phyloP scores from a whole-genome alignment of 1,140 invertebrate species.

The Camponotus pennsylvanicus region DNA sequence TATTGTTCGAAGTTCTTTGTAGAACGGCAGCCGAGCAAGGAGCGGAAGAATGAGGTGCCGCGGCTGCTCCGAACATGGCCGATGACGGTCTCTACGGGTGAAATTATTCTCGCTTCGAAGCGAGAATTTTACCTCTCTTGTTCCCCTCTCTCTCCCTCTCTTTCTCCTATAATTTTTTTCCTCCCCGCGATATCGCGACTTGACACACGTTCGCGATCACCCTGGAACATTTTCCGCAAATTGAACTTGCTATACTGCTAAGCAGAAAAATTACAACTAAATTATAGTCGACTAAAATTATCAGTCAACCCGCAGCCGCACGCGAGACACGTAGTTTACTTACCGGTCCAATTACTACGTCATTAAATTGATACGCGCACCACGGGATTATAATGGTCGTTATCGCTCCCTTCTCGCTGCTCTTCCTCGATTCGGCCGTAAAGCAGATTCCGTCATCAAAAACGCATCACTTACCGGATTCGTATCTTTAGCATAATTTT shows the following conservation, averaged over 20 bases:
- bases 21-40: constrained; percentile 60
- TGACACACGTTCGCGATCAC: constrained; percentile 23
- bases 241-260: too few relatives aligned
- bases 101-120: constrained; percentile 32
- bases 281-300: constrained; percentile 10
- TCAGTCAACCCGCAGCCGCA: background rate
- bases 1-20: constrained; percentile 56
- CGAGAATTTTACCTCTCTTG: background rate
- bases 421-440: constrained; percentile 18
- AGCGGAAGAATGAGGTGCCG: constrained; percentile 50
- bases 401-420: background rate
- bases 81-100: constrained; percentile 53
- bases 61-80: constrained; percentile 50
- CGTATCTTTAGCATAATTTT: constrained; percentile 22
- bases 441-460: constrained; percentile 14
- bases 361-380: constrained; percentile 44
- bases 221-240: background rate
- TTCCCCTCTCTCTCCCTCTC: constrained; percentile 11
- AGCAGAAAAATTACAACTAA: background rate
- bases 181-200: constrained; percentile 28
- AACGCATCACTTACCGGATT: constrained; percentile 20
- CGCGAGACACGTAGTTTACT: background rate
- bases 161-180: too few relatives aligned
- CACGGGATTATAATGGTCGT: constrained; percentile 13
- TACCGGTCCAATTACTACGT: constrained; percentile 28